These are phyloP conservation scores for Drosophila ercepeae DNA, from an alignment of 1,140 invertebrate genomes.

Conservation along the genomic window DNA sequence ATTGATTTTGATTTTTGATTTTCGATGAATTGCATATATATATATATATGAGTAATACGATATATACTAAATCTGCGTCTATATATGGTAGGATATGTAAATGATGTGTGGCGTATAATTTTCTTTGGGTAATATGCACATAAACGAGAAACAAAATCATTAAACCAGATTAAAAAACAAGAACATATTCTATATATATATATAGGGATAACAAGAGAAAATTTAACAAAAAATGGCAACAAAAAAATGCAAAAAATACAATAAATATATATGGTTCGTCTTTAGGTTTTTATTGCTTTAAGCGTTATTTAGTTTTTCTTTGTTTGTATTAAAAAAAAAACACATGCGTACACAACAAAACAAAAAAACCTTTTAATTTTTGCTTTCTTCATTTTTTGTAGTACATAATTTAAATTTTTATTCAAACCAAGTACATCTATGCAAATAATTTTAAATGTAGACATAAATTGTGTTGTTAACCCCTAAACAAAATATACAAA, in stretches of 20 bases:
- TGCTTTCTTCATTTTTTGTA: slow-evolving; percentile 66
- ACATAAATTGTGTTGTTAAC: slow-evolving; percentile 74
- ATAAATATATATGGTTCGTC: slow-evolving; percentile 61
- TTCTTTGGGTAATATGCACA: slow-evolving; percentile 31
- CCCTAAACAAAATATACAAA: slow-evolving; percentile 39
- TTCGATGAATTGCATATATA: slow-evolving; percentile 52
- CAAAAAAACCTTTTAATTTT: slow-evolving; percentile 55
- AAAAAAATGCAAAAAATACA: slow-evolving; percentile 51
- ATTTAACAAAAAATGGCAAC: slow-evolving; percentile 41
- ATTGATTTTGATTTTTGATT: slow-evolving; percentile 55
- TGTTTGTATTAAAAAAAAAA: slow-evolving; percentile 70
- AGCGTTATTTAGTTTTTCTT: slow-evolving; percentile 83
- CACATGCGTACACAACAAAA: slow-evolving; percentile 39
- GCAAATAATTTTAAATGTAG: slow-evolving; percentile 57
- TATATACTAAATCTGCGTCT: slow-evolving; percentile 47
- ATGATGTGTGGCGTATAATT: slow-evolving; percentile 33
- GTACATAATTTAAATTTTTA: slow-evolving; percentile 63
- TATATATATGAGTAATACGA: slow-evolving; percentile 51
- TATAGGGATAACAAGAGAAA: slow-evolving; percentile 27
- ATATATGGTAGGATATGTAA: slow-evolving; percentile 47
- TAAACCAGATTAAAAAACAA: slow-evolving; percentile 21
- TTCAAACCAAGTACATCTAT: slow-evolving; percentile 64
- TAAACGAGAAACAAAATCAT: slow-evolving; percentile 12
- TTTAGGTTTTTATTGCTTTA: slow-evolving; percentile 77
- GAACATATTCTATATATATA: slow-evolving; percentile 43